phyloP scores from a whole-genome alignment of 2,888 invertebrate species.

The Meiosimyza decipiens region DNA sequence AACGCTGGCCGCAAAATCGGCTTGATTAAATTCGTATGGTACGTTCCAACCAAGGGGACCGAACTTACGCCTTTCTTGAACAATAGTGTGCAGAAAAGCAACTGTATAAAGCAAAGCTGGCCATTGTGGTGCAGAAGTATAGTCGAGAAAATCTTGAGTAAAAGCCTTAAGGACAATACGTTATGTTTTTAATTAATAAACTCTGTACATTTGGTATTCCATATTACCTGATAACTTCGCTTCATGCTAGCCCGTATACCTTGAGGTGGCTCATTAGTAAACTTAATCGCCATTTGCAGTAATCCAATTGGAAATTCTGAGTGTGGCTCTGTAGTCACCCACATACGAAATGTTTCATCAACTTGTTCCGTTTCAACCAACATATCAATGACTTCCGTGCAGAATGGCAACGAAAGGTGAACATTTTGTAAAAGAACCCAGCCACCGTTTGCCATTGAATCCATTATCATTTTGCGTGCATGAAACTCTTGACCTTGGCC shows the following conservation, averaged over 20 bases:
- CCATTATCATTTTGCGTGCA: conserved; percentile 83
- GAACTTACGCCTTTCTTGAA: conserved; percentile 95
- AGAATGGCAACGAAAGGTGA: conserved; percentile 94
- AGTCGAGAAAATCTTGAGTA: conserved; percentile 88
- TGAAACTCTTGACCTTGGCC: conserved; percentile 95
- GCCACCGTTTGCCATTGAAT: conserved; percentile 83
- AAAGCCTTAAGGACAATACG: conserved; percentile 53
- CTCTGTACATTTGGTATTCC: too few species aligned
- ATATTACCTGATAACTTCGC: conserved; percentile 82
- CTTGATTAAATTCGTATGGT: conserved; percentile 94
- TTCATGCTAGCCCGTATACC: conserved; percentile 94
- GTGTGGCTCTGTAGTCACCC: conserved; percentile 96
- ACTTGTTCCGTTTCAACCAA: conserved; percentile 86
- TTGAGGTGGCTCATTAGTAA: conserved; percentile 97
- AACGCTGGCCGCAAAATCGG: conserved; percentile 94
- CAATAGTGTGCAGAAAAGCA: conserved; percentile 93
- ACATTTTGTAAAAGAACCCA: conserved; percentile 97
- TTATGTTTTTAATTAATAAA: neutral
- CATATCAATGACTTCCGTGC: conserved; percentile 90
- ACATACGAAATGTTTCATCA: conserved; percentile 85
- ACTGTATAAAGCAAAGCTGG: conserved; percentile 93
- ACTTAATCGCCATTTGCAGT: conserved; percentile 93
- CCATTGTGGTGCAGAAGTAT: conserved; percentile 92
- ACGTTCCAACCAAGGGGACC: conserved; percentile 98
- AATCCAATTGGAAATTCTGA: conserved; percentile 91